Conservation (phyloP, 2,888 invertebrate species). For the Eupithecia exiguata region DNA sequence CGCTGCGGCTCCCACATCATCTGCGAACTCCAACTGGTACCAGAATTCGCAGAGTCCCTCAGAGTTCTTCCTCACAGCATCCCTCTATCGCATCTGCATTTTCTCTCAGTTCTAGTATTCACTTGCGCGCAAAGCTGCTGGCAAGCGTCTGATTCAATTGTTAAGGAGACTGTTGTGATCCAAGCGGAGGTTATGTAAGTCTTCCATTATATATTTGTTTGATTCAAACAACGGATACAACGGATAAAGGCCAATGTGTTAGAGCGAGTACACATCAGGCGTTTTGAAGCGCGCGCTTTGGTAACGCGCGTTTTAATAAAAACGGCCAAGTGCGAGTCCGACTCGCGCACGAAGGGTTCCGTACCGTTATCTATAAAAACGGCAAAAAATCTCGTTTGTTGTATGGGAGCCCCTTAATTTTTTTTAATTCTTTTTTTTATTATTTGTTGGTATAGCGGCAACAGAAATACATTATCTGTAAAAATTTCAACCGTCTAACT, state of each 20-base stretch:
- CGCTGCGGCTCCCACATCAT: slow-evolving; percentile 88
- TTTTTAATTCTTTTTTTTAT: too few relatives aligned
- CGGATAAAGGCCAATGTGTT: background rate
- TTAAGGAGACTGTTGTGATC: slow-evolving; percentile 89
- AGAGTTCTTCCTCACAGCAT: slow-evolving; percentile 81
- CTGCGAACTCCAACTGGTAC: slow-evolving; percentile 93
- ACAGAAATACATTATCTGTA: too few relatives aligned
- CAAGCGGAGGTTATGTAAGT: slow-evolving; percentile 86
- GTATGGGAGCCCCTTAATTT: too few relatives aligned
- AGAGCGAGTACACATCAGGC: background rate
- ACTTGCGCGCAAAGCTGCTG: slow-evolving; percentile 94
- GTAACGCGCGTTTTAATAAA: too few relatives aligned
- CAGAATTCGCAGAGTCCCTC: slow-evolving; percentile 90
- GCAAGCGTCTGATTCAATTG: slow-evolving; percentile 86
- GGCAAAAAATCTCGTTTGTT: too few relatives aligned
- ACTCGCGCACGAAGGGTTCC: too few relatives aligned
- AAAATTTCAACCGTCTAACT: too few relatives aligned
- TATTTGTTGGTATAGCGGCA: too few relatives aligned
- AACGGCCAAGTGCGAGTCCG: too few relatives aligned
- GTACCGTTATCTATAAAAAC: too few relatives aligned
- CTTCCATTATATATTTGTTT: slow-evolving; percentile 8
- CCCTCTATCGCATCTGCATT: slow-evolving; percentile 86
- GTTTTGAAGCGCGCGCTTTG: background rate
- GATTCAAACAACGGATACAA: background rate
- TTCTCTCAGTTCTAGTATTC: slow-evolving; percentile 93